phyloP scores from a whole-genome alignment of 2,113 vertebrate species.

The Macquaria australasica region DNA sequence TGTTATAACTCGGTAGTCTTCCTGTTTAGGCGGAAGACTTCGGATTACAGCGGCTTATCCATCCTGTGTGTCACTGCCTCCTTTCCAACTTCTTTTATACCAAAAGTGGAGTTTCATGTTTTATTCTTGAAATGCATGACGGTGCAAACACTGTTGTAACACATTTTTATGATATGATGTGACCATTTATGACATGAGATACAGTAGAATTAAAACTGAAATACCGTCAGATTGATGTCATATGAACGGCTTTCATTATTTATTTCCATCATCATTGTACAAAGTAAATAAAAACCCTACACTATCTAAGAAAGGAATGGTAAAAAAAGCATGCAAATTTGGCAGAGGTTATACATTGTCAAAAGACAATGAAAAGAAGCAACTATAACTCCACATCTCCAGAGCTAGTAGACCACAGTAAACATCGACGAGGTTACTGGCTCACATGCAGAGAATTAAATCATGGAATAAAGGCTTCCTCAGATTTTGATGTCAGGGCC shows the following conservation, averaged over 20 bases:
- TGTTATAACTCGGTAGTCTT: no score
- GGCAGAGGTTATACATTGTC: background rate
- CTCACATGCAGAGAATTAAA: slow-evolving; percentile 16
- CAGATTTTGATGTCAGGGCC: slow-evolving; percentile 12
- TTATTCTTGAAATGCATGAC: no score
- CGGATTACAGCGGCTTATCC: no score
- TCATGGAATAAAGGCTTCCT: slow-evolving; percentile 23
- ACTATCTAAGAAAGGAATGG: no score
- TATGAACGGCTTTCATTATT: no score
- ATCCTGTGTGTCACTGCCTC: background rate
- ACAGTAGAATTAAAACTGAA: background rate
- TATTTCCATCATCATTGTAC: no score
- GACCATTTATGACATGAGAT: background rate
- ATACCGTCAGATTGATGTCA: no score
- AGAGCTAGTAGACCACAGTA: background rate
- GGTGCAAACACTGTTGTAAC: no score
- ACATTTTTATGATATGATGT: no score
- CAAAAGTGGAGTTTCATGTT: background rate
- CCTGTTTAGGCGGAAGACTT: no score
- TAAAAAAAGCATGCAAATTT: background rate
- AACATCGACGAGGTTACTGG: background rate
- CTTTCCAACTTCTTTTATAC: background rate
- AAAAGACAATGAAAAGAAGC: background rate
- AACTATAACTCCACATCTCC: background rate
- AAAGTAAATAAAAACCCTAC: no score